Evolutionary conservation across 1,140 invertebrate species (phyloP).

Genomic region (Trichogramma pretiosum): DNA sequence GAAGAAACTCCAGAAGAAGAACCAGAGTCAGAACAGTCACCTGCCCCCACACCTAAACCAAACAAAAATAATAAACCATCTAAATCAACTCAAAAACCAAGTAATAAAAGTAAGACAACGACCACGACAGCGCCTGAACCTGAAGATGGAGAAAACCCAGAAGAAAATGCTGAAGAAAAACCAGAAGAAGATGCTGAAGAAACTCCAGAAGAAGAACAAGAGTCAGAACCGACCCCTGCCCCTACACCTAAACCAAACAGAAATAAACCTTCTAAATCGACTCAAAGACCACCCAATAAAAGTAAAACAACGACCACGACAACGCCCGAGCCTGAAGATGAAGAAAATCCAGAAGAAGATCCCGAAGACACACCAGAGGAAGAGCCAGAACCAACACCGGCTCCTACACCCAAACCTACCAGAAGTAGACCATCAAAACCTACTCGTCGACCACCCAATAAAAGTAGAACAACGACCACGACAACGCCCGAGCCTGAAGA

Average conservation of each 20-base stretch:
- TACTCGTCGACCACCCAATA: not conserved
- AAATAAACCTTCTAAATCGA: not conserved
- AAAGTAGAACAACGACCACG: not conserved
- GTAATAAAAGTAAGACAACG: constrained; percentile 3
- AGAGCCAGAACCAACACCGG: not conserved
- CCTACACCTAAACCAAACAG: not conserved
- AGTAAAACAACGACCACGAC: not conserved
- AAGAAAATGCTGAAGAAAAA: not conserved
- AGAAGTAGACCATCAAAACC: not conserved
- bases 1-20: constrained; percentile 1
- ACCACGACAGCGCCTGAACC: not conserved
- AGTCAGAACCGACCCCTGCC: not conserved
- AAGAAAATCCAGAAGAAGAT: not conserved
- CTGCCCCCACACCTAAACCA: not conserved
- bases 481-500: not conserved
- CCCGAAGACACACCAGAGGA: not conserved
- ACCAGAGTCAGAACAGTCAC: not conserved
- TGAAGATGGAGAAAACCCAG: not conserved
- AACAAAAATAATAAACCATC: not conserved
- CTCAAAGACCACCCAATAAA: not conserved
- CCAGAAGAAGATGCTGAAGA: not conserved
- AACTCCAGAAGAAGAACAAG: not conserved
- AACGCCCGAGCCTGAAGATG: not conserved
- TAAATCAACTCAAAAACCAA: not conserved
- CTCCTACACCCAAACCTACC: not conserved